Percentiles rank a stretch among this genome's conserved stretches.
These are phyloP conservation scores for Rotaria macrura DNA, from an alignment of 2,888 invertebrate species.

Conservation along the genomic window DNA sequence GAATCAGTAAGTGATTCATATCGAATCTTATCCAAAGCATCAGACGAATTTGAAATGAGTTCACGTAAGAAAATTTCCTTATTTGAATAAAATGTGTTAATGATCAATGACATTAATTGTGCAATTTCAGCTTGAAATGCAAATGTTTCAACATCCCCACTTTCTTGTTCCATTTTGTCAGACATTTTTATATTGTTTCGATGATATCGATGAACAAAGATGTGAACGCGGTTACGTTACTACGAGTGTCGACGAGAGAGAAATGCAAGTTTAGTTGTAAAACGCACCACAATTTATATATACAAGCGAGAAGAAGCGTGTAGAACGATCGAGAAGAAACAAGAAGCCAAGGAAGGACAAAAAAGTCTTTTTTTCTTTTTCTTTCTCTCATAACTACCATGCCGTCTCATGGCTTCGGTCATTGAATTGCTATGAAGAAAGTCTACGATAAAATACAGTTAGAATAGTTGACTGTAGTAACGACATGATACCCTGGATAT, in stretches of 20 bases:
- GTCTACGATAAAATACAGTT: background rate
- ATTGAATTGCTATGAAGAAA: background rate
- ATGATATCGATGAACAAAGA: background rate
- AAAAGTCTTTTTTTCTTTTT: background rate
- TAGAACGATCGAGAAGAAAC: background rate
- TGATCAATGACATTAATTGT: slow-evolving; percentile 93
- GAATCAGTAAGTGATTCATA: slow-evolving; percentile 68
- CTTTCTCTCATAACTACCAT: background rate
- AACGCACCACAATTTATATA: background rate
- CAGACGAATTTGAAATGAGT: slow-evolving; percentile 93
- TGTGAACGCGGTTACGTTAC: background rate
- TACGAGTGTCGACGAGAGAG: background rate
- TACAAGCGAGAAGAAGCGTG: background rate
- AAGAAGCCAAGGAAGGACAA: background rate
- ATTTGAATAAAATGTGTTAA: slow-evolving; percentile 99
- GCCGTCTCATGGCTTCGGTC: background rate
- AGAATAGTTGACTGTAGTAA: background rate
- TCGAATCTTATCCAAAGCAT: slow-evolving; percentile 63
- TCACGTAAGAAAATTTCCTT: slow-evolving; percentile 98
- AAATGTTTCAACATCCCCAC: slow-evolving; percentile 76
- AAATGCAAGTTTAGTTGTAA: background rate
- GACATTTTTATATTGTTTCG: background rate
- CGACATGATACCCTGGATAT: too few relatives aligned
- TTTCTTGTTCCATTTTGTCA: background rate
- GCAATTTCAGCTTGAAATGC: slow-evolving; percentile 99